A percentile compares a stretch with the other conserved stretches of the same genome.
These are phyloP conservation scores for Sebastes fasciatus DNA, from an alignment of 2,113 vertebrate species.

Conservation along the genomic window DNA sequence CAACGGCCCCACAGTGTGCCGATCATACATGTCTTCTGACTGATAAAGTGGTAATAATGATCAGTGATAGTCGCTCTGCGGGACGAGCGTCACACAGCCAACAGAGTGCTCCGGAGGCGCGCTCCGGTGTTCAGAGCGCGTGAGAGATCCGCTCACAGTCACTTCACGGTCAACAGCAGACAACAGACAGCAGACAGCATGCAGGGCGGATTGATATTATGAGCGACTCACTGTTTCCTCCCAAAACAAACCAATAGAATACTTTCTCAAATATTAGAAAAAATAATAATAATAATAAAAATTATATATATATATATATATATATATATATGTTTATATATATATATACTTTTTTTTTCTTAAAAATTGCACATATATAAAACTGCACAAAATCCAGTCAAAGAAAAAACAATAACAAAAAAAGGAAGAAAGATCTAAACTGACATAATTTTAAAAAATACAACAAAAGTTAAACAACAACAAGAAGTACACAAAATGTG, in stretches of 20 bases:
- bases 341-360: too few species aligned
- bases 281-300: too few species aligned
- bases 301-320: too few species aligned
- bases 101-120: constrained; percentile 2
- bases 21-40: not conserved
- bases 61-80: not conserved
- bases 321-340: too few species aligned
- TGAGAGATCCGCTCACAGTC: constrained; percentile 29
- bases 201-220: not conserved
- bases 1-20: not conserved
- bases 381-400: too few species aligned
- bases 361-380: too few species aligned
- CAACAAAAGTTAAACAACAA: too few species aligned
- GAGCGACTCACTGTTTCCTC: not conserved
- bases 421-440: too few species aligned
- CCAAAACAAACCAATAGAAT: not conserved
- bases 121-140: constrained; percentile 21
- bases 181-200: too few species aligned
- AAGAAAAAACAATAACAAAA: too few species aligned
- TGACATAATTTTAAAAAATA: too few species aligned
- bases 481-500: too few species aligned
- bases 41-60: not conserved
- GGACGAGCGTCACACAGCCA: not conserved
- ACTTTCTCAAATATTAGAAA: not conserved
- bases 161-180: constrained; percentile 1